phyloP scores from a whole-genome alignment of 2,797 vertebrate genomes.

The Phataginus tricuspis region DNA sequence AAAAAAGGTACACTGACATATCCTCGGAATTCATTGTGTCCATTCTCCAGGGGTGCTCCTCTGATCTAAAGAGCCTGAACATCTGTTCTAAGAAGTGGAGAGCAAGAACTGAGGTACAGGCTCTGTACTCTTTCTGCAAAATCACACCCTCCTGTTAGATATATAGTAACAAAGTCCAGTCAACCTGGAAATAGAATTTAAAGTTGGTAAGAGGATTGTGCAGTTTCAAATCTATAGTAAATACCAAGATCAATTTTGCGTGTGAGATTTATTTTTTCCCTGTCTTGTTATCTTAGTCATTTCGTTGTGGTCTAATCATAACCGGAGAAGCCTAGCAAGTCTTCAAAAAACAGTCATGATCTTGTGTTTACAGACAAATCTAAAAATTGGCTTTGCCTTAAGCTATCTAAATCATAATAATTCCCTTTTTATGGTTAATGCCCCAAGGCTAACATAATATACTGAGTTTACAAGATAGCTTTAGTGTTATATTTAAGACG shows the following conservation, averaged over 20 bases:
- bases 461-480: conserved; percentile 44
- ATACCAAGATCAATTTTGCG: conserved; percentile 71
- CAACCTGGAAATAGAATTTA: conserved; percentile 63
- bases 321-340: conserved; percentile 60
- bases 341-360: conserved; percentile 51
- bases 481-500: conserved; percentile 56
- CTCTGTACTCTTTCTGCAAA: background rate
- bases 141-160: background rate
- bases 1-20: background rate
- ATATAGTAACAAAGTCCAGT: conserved; percentile 30
- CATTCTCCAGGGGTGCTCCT: background rate
- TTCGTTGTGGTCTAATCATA: conserved; percentile 59
- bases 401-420: conserved; percentile 73
- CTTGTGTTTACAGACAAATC: conserved; percentile 70
- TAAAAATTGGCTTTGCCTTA: conserved; percentile 77
- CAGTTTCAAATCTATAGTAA: conserved; percentile 63
- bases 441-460: conserved; percentile 34
- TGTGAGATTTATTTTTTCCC: conserved; percentile 70
- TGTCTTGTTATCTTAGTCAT: conserved; percentile 65
- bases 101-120: background rate
- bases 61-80: background rate
- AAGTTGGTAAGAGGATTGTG: conserved; percentile 69
- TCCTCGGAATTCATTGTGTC: background rate
- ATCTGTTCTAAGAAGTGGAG: background rate
- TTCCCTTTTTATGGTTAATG: conserved; percentile 66